Conservation (phyloP, 2,888 invertebrate genomes). For the Leuctra nigra region DNA sequence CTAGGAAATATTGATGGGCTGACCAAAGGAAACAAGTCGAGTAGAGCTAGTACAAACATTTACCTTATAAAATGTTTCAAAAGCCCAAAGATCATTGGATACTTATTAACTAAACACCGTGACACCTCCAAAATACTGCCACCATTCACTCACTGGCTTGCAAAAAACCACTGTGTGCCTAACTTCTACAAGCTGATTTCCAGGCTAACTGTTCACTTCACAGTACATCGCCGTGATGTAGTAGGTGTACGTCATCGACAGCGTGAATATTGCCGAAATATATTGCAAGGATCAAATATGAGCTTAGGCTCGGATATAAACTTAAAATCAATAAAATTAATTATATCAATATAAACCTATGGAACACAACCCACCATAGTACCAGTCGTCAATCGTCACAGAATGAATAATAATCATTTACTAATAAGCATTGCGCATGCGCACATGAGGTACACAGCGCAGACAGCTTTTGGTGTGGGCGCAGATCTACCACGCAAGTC, state of each 20-base stretch:
- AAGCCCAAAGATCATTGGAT: no score
- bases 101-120: constrained; percentile 4
- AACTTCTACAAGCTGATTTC: no score
- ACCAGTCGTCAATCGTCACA: constrained; percentile 15
- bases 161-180: constrained; percentile 13
- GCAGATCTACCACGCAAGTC: not conserved
- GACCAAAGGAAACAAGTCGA: no score
- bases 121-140: constrained; percentile 13
- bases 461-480: not conserved
- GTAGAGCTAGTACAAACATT: no score
- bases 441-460: no score
- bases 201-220: no score
- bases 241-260: no score
- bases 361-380: constrained; percentile 11
- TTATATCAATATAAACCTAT: no score
- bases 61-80: no score
- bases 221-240: no score
- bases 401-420: constrained; percentile 16
- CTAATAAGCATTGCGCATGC: constrained; percentile 14
- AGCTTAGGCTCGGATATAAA: not conserved
- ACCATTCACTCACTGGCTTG: constrained; percentile 21
- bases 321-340: constrained; percentile 8
- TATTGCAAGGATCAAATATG: not conserved
- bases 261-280: not conserved
- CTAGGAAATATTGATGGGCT: no score